Base-by-base conservation (phyloP, 2,888 invertebrate species). In the Ectemnius lituratus region DNA sequence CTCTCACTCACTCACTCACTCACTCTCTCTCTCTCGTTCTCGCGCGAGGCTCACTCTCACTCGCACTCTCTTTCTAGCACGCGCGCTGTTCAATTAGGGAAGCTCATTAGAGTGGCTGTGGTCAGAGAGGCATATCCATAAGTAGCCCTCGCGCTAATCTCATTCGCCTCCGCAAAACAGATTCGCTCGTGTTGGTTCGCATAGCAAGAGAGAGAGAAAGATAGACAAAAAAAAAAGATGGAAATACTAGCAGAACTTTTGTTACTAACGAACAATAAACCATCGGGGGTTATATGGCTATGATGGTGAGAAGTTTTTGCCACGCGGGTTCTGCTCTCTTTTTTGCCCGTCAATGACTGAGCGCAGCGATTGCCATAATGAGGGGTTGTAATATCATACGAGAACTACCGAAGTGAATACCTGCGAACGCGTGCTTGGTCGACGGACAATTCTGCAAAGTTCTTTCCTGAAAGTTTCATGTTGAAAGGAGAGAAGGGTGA, bases 401-500 rank as follows among this genome's bases (percentile, higher is more conserved):
- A 13, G 52, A 6, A 6, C 4, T 45, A 16, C 16, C 49, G 23
- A 27, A 57, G 58, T 6, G 16, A 28, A 37, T 52, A 64, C 23
- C 61, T 49, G 61, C 20, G 49, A 57, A 52, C 62, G 71, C 46
- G 20, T 28, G 47, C 57, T 46, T 13, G n/a, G 20, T 8, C 23
- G 13, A 8, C 59, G 79, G 78, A 84, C 81, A 80, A 85, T 86
- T 83, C 82, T 71, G 69, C 68, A 66, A 80, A 86, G 77, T 86
- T 86, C 47, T 59, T 75, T 77, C 72, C 78, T 86, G 80, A 86
- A 86, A 85, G 70, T 81, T 82, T 73, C 76, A 83, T 37, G 37
- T 37, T 11, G 37, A 2, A 11, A 37, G 72, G 85, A 84, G 79
- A 20, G 62, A 46, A 28, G 56, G 14, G 13, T 47, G 28, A 3